A percentile compares a stretch with the other conserved stretches of the same genome.
Evolutionary conservation across 2,888 invertebrate genomes (phyloP).

Genomic region (Lasioglossum malachurum): DNA sequence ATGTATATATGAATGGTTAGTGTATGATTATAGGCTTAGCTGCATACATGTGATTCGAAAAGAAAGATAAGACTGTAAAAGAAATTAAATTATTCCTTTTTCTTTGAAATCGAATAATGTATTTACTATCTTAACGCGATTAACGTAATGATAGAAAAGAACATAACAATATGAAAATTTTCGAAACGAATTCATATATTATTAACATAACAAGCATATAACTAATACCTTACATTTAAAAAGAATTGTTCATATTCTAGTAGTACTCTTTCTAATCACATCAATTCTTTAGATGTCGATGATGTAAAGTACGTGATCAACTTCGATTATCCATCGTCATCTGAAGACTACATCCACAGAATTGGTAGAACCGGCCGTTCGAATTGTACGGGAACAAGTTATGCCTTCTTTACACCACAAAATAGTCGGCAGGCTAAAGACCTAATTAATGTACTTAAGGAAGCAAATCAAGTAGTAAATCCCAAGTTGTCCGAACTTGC

Average conservation of each 20-base stretch:
- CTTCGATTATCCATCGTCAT: slow-evolving; percentile 97
- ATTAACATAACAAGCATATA: slow-evolving; percentile 28
- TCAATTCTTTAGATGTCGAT: slow-evolving; percentile 92
- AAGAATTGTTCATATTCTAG: neutral
- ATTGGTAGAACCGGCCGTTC: slow-evolving; percentile 97
- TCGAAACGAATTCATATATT: neutral
- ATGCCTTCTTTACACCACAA: slow-evolving; percentile 96
- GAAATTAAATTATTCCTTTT: slow-evolving; percentile 23
- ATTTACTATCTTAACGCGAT: slow-evolving; percentile 16
- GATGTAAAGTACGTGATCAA: slow-evolving; percentile 98
- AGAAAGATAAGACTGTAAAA: slow-evolving; percentile 13
- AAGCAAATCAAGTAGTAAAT: slow-evolving; percentile 94
- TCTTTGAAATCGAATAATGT: neutral
- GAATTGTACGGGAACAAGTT: slow-evolving; percentile 95
- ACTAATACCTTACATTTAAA: slow-evolving; percentile 19
- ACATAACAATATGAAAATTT: neutral
- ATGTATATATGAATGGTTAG: slow-evolving; percentile 24
- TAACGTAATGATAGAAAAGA: slow-evolving; percentile 10
- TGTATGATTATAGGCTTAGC: slow-evolving; percentile 75
- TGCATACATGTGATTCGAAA: slow-evolving; percentile 69
- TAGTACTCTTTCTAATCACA: slow-evolving; percentile 34
- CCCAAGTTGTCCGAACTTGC: slow-evolving; percentile 94
- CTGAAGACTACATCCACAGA: slow-evolving; percentile 98
- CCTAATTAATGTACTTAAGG: slow-evolving; percentile 93
- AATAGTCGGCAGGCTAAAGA: slow-evolving; percentile 96